phyloP scores from a whole-genome alignment of 1,140 invertebrate species.

The Ceratina japonica region DNA sequence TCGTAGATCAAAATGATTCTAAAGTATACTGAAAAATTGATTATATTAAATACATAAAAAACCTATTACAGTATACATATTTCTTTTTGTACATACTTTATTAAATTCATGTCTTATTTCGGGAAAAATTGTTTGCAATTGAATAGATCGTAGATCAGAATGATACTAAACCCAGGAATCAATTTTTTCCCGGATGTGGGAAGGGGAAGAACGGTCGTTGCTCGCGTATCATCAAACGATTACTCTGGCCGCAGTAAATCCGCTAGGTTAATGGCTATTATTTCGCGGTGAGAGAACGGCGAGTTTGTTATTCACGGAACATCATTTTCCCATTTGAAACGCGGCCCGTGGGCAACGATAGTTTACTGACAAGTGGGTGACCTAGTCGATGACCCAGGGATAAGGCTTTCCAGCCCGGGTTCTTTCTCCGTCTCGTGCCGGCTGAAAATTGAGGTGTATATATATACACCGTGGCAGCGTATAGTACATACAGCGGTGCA shows the following conservation, averaged over 20 bases:
- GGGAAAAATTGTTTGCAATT: no score
- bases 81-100: no score
- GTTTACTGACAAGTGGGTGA: constrained; percentile 36
- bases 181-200: background rate
- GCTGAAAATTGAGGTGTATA: constrained; percentile 30
- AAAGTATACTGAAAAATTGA: no score
- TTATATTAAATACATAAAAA: no score
- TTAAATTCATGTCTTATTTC: no score
- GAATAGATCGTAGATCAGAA: no score
- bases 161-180: background rate
- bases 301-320: constrained; percentile 31
- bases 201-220: background rate
- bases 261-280: constrained; percentile 15
- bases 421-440: constrained; percentile 35
- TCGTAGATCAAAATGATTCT: no score
- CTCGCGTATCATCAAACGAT: background rate
- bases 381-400: constrained; percentile 43
- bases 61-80: no score
- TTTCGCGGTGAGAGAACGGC: background rate
- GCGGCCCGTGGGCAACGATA: background rate
- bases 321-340: constrained; percentile 18
- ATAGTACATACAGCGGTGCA: no score
- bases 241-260: background rate
- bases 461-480: no score
- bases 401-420: constrained; percentile 14